These are phyloP conservation scores for Tigriopus japonicus DNA, from an alignment of 1,140 invertebrate genomes.

Conservation along the genomic window DNA sequence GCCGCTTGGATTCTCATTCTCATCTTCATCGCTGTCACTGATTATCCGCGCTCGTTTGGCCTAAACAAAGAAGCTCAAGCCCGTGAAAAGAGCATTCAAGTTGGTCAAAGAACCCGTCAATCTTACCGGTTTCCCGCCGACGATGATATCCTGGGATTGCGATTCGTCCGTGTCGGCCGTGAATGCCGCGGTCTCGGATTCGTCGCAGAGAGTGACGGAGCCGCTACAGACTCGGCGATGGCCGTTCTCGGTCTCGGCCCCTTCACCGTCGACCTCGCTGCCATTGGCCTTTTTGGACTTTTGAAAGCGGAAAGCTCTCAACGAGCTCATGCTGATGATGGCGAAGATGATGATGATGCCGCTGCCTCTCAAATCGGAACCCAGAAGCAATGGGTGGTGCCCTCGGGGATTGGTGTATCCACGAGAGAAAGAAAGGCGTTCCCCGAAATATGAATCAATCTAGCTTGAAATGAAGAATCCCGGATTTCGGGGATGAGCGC, in stretches of 20 bases:
- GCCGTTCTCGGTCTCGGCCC: neutral
- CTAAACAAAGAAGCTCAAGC: neutral
- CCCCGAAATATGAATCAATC: too few species aligned
- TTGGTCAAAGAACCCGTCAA: neutral
- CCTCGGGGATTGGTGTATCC: too few species aligned
- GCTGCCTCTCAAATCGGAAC: too few species aligned
- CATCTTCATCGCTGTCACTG: too few species aligned
- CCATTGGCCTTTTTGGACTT: neutral
- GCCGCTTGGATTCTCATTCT: too few species aligned
- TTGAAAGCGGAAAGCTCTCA: neutral
- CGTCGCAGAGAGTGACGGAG: neutral
- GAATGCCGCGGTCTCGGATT: neutral
- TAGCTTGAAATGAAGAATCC: too few species aligned
- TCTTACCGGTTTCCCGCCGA: neutral
- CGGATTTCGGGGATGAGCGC: too few species aligned
- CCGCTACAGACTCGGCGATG: neutral
- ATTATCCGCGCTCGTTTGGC: neutral
- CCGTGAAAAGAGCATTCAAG: neutral
- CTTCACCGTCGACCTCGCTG: neutral
- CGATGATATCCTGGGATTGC: neutral
- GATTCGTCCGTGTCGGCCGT: neutral
- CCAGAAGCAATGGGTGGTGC: too few species aligned
- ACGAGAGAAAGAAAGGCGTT: too few species aligned
- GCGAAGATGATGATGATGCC: too few species aligned
- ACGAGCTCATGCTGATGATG: neutral